Percentiles rank a stretch among this genome's conserved stretches.
Conservation (phyloP, 2,113 vertebrate genomes). For the Siniperca knerii region DNA sequence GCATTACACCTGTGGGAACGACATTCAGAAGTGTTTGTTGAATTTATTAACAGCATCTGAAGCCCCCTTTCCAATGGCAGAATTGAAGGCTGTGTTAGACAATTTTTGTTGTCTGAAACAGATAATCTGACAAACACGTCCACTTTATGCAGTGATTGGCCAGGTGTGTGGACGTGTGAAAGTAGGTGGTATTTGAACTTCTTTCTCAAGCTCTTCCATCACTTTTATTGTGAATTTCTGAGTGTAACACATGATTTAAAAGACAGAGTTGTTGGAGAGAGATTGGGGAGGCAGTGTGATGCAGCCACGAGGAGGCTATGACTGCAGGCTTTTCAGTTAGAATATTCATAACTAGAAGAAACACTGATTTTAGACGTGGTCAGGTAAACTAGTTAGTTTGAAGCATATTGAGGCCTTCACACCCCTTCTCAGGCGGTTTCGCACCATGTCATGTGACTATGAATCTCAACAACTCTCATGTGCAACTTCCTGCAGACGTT, state of each 20-base stretch:
- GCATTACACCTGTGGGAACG: background rate
- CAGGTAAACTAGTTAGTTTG: slow-evolving; percentile 19
- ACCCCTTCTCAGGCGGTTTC: slow-evolving; percentile 1
- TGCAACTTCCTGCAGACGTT: background rate
- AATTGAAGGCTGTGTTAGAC: background rate
- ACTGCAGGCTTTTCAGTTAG: background rate
- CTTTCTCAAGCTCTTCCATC: background rate
- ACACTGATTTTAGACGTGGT: background rate
- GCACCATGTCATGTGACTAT: background rate
- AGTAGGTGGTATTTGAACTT: background rate
- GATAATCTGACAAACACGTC: background rate
- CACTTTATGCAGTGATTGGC: no score
- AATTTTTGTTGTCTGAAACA: background rate
- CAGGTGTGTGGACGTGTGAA: background rate
- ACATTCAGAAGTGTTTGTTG: background rate
- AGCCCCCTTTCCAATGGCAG: background rate
- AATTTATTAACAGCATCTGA: background rate
- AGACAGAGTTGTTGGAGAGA: background rate
- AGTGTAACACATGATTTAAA: background rate
- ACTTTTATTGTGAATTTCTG: background rate
- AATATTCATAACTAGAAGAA: background rate
- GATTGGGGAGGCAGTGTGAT: no score
- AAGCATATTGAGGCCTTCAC: slow-evolving; percentile 28
- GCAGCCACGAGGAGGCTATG: background rate
- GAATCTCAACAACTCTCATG: background rate